These are phyloP conservation scores for Hypercompe scribonia DNA, from an alignment of 2,888 invertebrate species.

Conservation along the genomic window DNA sequence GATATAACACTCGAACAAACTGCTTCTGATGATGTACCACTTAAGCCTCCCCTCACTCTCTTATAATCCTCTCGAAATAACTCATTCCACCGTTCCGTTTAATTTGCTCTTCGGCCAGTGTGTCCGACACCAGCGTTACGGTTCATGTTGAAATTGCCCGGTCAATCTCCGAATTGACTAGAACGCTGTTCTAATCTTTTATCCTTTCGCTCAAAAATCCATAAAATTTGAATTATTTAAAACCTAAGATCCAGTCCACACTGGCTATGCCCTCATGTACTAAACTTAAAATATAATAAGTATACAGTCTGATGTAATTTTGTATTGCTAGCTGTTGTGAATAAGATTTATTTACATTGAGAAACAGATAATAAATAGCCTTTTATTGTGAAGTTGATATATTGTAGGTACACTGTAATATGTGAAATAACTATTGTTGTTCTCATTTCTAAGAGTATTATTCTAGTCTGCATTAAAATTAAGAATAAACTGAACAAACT, in stretches of 20 bases:
- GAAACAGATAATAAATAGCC: conserved; percentile 84
- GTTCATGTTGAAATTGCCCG: not conserved
- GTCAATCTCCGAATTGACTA: not conserved
- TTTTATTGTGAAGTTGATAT: conserved; percentile 84
- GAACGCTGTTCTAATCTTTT: not conserved
- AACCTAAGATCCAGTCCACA: conserved; percentile 38
- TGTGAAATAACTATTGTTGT: conserved; percentile 86
- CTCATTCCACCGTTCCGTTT: conserved; percentile 33
- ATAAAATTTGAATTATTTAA: conserved; percentile 20
- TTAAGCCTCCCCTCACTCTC: conserved; percentile 24
- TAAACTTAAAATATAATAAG: conserved; percentile 51
- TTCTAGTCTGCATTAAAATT: conserved; percentile 87
- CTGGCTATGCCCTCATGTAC: conserved; percentile 58
- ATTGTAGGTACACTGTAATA: conserved; percentile 84
- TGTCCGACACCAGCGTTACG: conserved; percentile 11
- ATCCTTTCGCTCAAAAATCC: conserved; percentile 6
- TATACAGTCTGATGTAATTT: conserved; percentile 83
- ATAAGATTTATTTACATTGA: conserved; percentile 85
- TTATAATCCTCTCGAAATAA: conserved; percentile 27
- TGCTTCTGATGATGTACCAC: conserved; percentile 46
- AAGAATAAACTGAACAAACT: conserved; percentile 86
- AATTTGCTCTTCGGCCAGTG: conserved; percentile 52
- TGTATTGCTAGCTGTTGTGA: conserved; percentile 86
- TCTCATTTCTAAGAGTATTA: conserved; percentile 87
- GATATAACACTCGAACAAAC: conserved; percentile 46